Base-by-base conservation (phyloP, 2,113 vertebrate species). In the Ceyx melanurus region DNA sequence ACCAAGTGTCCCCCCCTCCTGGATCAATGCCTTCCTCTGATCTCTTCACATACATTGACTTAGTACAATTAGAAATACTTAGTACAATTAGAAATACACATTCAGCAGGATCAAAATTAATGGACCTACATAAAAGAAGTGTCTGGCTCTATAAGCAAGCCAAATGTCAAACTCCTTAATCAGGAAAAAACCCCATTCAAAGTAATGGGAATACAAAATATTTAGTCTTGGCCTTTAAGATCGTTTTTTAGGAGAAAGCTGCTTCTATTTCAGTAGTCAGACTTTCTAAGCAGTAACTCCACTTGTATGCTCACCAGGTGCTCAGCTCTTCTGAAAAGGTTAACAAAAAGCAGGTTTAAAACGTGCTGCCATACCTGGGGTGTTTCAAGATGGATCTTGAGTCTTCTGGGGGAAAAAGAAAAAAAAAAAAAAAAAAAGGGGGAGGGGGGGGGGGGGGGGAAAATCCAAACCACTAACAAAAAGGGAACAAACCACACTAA, bases 31-130 rank as follows among this genome's bases (percentile, higher is more conserved):
- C 67, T 42, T 88, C 68, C 68, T 90, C 91, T 71, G 88, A 95
- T 95, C 91, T 97, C 90, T 83, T 89, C 42, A 80, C 83, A 75
- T 33, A n/a, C 81, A 81, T 31, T 86, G 88, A 95, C 81, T 82
- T 50, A 73, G 67, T 79, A 76, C 72, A 94, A 92, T 92, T 81
- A 96, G 64, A 82, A 77, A 86, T 9, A 70, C 43, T 83, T 50
- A 73, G 67, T 79, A 76, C 72, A 94, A 92, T 92, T 81, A 96
- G 67, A 82, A 77, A 86, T 9, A 70, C 43, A 58, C 45, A 66
- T 53, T 71, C 45, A 82, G 61, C 67, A 68, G 50, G 76, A 90
- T 53, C 28, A 3, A 83, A 92, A 89, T 62, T 86, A 92, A 88
- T 88, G 91, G 75, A 70, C 58, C 68, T 40, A 58, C 66, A 73